Evolutionary conservation across 2,797 vertebrate species (phyloP).

Genomic region (Rhadinocentrus ornatus): DNA sequence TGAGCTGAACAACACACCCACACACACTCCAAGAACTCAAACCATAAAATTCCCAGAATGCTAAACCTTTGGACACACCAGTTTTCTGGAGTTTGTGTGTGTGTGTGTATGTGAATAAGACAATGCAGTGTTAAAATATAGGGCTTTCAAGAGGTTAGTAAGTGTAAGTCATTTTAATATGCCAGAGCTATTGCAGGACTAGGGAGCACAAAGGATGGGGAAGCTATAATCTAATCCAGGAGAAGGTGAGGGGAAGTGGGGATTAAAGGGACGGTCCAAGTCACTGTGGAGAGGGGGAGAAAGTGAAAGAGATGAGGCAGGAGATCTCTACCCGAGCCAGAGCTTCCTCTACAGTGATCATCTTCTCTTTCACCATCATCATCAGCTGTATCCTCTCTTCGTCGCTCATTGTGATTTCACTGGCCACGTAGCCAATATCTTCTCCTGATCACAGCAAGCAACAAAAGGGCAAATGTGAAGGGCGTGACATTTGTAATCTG

Average conservation of each 20-base stretch:
- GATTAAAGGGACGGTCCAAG: conserved; percentile 27
- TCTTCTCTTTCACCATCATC: conserved; percentile 99
- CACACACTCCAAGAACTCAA: conserved; percentile 58
- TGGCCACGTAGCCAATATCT: conserved; percentile 96
- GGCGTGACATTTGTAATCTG: fast-evolving
- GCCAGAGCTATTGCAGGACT: conserved; percentile 34
- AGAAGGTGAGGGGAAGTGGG: conserved; percentile 35
- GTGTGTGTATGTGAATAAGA: conserved; percentile 47
- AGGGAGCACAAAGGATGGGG: conserved; percentile 6
- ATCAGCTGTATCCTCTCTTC: conserved; percentile 98
- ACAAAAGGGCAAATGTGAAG: conserved; percentile 13
- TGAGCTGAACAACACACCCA: conserved; percentile 50
- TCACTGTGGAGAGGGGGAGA: background rate
- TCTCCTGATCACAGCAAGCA: conserved; percentile 82
- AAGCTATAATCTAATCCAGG: conserved; percentile 20
- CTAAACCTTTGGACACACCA: conserved; percentile 40
- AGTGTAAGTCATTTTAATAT: conserved; percentile 82
- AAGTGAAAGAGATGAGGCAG: conserved; percentile 2
- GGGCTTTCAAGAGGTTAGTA: conserved; percentile 69
- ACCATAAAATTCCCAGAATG: conserved; percentile 46
- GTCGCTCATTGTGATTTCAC: conserved; percentile 98
- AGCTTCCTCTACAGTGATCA: conserved; percentile 98
- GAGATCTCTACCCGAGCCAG: conserved; percentile 90
- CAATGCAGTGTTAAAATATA: conserved; percentile 48
- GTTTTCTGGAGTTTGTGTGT: conserved; percentile 39